Evolutionary conservation across 2,797 vertebrate genomes (phyloP).

Genomic region (Furcifer pardalis): DNA sequence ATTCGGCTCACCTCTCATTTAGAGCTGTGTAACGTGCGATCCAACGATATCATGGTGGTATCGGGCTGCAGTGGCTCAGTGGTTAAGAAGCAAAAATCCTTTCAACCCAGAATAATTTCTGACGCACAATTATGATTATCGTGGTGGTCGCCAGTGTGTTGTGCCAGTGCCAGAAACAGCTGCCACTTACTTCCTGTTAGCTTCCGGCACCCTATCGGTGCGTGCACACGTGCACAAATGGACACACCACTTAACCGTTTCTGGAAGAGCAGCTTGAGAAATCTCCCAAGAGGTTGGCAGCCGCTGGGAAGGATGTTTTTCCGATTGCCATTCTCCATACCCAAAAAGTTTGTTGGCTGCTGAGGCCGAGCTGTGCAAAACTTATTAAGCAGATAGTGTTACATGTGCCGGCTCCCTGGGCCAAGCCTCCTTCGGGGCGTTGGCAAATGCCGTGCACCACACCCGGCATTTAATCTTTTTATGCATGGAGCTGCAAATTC

Average conservation of each 20-base stretch:
- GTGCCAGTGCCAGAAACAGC: no score
- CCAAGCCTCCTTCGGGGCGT: conserved; percentile 50
- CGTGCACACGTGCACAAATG: neutral
- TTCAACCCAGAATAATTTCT: no score
- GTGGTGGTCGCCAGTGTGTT: no score
- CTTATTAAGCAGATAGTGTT: conserved; percentile 67
- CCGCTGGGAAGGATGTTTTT: neutral
- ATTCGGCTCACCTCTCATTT: neutral
- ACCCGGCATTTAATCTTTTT: conserved; percentile 69
- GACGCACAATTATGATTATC: no score
- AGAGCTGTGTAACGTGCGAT: no score
- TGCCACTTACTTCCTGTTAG: neutral
- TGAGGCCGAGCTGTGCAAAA: conserved; percentile 62
- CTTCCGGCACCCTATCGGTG: neutral
- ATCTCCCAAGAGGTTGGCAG: neutral
- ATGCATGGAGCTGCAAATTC: conserved; percentile 62
- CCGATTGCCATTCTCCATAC: conserved; percentile 30
- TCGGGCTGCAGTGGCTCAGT: no score
- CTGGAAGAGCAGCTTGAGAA: neutral
- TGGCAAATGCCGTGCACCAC: conserved; percentile 62
- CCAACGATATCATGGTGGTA: no score
- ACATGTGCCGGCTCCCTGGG: conserved; percentile 46
- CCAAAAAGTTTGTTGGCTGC: conserved; percentile 55
- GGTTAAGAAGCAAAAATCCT: no score
- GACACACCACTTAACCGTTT: neutral